A percentile compares a stretch with the other conserved stretches of the same genome.
Conservation (phyloP, 2,113 vertebrate genomes). For the Stegostoma tigrinum region DNA sequence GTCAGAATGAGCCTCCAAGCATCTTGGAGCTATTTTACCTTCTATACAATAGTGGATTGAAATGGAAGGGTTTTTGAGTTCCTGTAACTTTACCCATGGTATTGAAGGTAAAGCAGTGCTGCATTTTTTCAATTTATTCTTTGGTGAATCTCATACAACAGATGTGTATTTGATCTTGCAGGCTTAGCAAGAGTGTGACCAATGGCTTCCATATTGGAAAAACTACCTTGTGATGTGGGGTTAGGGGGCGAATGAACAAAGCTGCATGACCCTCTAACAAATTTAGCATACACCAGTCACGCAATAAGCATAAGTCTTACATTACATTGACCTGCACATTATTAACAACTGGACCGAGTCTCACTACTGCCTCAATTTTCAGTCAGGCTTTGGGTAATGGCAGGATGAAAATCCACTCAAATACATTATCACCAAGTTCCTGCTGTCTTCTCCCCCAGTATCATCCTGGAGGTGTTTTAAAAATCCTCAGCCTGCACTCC, state of each 20-base stretch:
- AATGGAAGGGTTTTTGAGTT: not conserved
- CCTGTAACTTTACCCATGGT: not conserved
- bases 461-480: not conserved
- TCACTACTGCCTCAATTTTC: not conserved
- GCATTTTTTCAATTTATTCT: not conserved
- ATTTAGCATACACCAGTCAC: not conserved
- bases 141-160: not conserved
- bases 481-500: not conserved
- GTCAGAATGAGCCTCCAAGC: not conserved
- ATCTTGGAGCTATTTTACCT: not conserved
- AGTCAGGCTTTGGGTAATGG: too few relatives aligned
- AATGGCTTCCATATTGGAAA: conserved; percentile 28
- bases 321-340: not conserved
- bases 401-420: not conserved
- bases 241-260: not conserved
- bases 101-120: not conserved
- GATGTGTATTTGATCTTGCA: not conserved
- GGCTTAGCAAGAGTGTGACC: conserved; percentile 12
- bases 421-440: not conserved
- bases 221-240: not conserved
- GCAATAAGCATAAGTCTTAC: not conserved
- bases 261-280: not conserved
- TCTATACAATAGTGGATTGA: not conserved
- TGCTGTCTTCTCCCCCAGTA: not conserved
- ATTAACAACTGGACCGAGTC: not conserved